Conservation (phyloP, 1,140 invertebrate species). For the Catajapyx aquilonaris region DNA sequence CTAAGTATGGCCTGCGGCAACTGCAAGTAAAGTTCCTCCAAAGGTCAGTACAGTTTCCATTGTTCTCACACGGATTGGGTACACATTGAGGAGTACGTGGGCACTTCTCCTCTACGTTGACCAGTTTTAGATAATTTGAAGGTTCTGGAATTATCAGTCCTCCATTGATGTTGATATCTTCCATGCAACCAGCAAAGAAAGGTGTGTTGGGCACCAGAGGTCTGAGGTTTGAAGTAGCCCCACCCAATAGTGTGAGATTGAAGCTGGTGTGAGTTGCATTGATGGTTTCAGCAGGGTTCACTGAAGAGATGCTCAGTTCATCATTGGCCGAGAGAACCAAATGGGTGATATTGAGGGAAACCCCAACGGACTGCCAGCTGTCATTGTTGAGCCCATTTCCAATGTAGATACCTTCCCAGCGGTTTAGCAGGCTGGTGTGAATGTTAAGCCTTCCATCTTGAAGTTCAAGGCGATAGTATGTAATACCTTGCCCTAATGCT, state of each 20-base stretch:
- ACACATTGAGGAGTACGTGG: constrained; percentile 54
- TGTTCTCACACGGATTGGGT: constrained; percentile 66
- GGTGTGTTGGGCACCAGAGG: constrained; percentile 24
- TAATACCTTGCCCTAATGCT: constrained; percentile 57
- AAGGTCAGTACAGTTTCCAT: constrained; percentile 65
- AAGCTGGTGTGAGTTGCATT: constrained; percentile 54
- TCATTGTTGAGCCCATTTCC: constrained; percentile 62
- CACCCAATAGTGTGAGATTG: constrained; percentile 54
- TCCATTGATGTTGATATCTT: constrained; percentile 76
- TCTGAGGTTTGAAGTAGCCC: constrained; percentile 30
- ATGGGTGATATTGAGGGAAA: constrained; percentile 66
- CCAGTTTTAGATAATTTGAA: no score
- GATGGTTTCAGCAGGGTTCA: constrained; percentile 49
- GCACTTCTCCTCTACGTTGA: constrained; percentile 45
- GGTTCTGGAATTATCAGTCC: no score
- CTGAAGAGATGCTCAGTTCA: constrained; percentile 71
- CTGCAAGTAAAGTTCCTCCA: constrained; percentile 72
- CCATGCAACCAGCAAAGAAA: constrained; percentile 72
- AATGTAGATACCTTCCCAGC: constrained; percentile 68
- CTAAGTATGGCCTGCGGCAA: constrained; percentile 68
- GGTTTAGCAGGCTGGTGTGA: constrained; percentile 64
- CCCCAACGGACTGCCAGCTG: constrained; percentile 67
- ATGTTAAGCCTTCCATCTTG: constrained; percentile 60
- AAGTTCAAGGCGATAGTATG: constrained; percentile 62
- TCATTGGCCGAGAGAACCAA: constrained; percentile 64